Conservation (phyloP, 1,140 invertebrate genomes). For the Heliconius hermathena region DNA sequence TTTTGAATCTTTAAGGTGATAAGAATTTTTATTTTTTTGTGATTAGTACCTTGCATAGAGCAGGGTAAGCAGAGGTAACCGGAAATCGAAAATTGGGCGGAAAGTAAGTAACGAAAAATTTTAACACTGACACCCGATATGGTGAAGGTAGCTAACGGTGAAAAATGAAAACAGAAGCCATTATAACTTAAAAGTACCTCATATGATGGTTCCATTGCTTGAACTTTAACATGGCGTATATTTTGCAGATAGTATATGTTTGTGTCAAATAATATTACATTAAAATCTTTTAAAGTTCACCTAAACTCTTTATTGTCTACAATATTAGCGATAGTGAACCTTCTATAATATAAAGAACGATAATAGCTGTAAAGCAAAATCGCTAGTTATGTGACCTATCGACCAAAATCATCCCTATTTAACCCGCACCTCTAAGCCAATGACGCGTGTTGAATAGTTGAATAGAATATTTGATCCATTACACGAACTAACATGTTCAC, state of each 20-base stretch:
- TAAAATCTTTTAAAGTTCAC: background rate
- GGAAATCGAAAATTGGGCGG: too few species aligned
- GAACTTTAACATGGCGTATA: too few species aligned
- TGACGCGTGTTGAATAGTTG: slow-evolving; percentile 33
- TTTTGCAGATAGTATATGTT: too few species aligned
- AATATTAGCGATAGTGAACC: background rate
- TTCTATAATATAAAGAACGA: slow-evolving; percentile 9
- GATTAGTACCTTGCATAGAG: too few species aligned
- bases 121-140: too few species aligned
- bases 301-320: background rate
- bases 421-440: slow-evolving; percentile 32
- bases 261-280: background rate
- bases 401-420: slow-evolving; percentile 33
- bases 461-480: slow-evolving; percentile 37
- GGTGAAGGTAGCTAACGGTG: too few species aligned
- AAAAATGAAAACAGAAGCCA: too few species aligned
- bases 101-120: too few species aligned
- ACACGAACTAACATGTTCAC: slow-evolving; percentile 35
- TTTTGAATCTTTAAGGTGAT: background rate
- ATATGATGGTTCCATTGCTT: too few species aligned
- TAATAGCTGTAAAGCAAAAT: slow-evolving; percentile 20
- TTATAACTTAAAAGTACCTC: too few species aligned
- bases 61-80: too few species aligned
- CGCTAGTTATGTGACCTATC: slow-evolving; percentile 20
- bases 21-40: background rate